A percentile compares a stretch with the other conserved stretches of the same genome.
These are phyloP conservation scores for Lamellibrachia columna DNA, from an alignment of 2,888 invertebrate species.

Conservation along the genomic window DNA sequence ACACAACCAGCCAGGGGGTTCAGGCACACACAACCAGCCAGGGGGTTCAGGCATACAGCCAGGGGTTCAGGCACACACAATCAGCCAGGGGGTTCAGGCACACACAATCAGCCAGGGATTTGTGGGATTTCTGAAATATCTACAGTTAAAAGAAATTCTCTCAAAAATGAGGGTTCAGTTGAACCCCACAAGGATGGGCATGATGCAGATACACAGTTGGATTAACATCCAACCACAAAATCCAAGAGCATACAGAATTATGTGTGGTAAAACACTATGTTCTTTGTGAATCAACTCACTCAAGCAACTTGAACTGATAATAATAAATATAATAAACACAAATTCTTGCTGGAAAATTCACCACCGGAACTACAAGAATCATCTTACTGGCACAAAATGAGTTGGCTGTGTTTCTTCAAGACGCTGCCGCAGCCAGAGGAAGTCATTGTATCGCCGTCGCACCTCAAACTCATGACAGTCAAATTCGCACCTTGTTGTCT, in stretches of 20 bases:
- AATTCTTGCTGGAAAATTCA: background rate
- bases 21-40: too few relatives aligned
- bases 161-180: too few relatives aligned
- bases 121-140: too few relatives aligned
- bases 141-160: too few relatives aligned
- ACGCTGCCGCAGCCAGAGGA: constrained; percentile 76
- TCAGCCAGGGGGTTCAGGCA: too few relatives aligned
- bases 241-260: background rate
- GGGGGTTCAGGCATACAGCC: too few relatives aligned
- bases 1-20: too few relatives aligned
- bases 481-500: constrained; percentile 75
- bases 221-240: background rate
- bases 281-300: background rate
- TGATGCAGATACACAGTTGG: background rate
- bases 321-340: background rate
- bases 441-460: constrained; percentile 78
- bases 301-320: background rate
- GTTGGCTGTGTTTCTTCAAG: constrained; percentile 75
- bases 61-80: too few relatives aligned
- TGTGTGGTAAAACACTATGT: background rate
- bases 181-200: background rate
- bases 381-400: constrained; percentile 75
- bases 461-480: constrained; percentile 75
- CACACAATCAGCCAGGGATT: too few relatives aligned
- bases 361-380: background rate